phyloP scores from a whole-genome alignment of 2,113 vertebrate species.

The Tragelaphus strepsiceros region DNA sequence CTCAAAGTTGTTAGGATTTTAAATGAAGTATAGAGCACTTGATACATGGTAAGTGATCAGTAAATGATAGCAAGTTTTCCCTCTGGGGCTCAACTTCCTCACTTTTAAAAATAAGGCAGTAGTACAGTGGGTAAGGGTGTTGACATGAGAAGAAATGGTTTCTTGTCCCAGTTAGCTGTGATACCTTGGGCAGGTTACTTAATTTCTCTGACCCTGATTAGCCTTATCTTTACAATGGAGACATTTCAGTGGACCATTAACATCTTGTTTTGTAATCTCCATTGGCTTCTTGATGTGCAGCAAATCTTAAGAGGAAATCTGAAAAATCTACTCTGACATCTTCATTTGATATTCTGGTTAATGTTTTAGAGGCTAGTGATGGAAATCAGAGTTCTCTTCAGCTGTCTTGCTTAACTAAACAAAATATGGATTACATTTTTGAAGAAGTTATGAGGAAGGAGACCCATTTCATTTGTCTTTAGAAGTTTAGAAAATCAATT shows the following conservation, averaged over 20 bases:
- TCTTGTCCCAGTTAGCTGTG: neutral
- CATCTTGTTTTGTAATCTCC: neutral
- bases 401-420: neutral
- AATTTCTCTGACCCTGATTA: neutral
- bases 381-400: neutral
- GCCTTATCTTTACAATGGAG: neutral
- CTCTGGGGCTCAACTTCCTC: neutral
- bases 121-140: neutral
- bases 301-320: neutral
- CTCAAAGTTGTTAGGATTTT: neutral
- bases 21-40: neutral
- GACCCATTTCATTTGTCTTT: neutral
- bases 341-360: neutral
- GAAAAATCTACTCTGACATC: neutral
- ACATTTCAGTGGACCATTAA: neutral
- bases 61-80: neutral
- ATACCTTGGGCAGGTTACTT: neutral
- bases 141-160: neutral
- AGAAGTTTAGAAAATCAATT: neutral
- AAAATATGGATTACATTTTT: neutral
- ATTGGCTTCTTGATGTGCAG: neutral
- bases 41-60: neutral
- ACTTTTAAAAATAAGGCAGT: neutral
- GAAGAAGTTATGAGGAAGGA: neutral
- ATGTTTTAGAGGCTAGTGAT: neutral